Evolutionary conservation across 2,888 invertebrate species (phyloP), one percentile per base, ranked within the genome.

Genomic region (Phanerotoma sp.): DNA sequence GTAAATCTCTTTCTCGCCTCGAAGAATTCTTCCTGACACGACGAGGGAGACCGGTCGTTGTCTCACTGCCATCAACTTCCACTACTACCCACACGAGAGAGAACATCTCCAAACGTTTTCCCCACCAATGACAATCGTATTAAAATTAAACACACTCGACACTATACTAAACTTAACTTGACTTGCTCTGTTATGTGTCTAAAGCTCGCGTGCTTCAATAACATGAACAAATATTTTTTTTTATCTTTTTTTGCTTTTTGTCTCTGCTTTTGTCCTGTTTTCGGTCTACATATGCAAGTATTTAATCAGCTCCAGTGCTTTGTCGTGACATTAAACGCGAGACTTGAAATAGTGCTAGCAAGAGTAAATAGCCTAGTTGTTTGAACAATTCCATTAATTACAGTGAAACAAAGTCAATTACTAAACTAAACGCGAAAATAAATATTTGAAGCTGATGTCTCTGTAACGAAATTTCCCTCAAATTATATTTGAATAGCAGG

Each of bases 1-100:
- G 68, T 72, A 72, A 73, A 72, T 74, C 72, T 74, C 68, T 72
- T 74, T 72, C 71, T 71, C 73, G 69, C 73, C 69, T 68, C 67
- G 63, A 38, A 40, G 63, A 61, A 54, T 64, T 66, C 64, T 66
- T 68, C 64, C 66, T 66, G 66, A 65, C 67, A 67, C 59, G 62
- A 35, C 16, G 10, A 40, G 9, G 10, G 48, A 32, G 38, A 42
- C 49, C 21, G 44, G 46, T 45, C 47, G 33, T 32, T 32, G 18
- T 35, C 28, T 30, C 20, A n/a, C 33, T 33, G 33, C 33, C 33
- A 33, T 33, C 38, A 38, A 38, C 38, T 18, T 38, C 38, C 33
- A 38, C 20, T 38, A 18, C 18, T 38, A 18, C 18, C 25, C 25
- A 25, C 25, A 15, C 16, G 13, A 4, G 13, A 15, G 5, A 38